Evolutionary conservation across 1,140 invertebrate species (phyloP).

Genomic region (Nymphalis io): DNA sequence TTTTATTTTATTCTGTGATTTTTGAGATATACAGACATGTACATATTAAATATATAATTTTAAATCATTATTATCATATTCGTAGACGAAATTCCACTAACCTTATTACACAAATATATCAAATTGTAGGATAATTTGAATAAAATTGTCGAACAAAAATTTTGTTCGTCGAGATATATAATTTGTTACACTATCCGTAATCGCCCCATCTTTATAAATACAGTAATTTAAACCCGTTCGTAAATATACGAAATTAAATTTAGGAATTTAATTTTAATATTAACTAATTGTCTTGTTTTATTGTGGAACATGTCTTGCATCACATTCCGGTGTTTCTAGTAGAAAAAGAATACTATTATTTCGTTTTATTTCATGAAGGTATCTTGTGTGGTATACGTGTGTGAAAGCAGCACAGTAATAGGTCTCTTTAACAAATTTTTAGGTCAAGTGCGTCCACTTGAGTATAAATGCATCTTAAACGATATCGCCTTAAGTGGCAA

Average conservation of each 20-base stretch:
- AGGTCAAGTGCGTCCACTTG: slow-evolving; percentile 51
- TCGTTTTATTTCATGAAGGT: neutral
- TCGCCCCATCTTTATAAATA: slow-evolving; percentile 37
- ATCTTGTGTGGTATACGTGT: neutral
- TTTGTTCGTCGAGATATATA: slow-evolving; percentile 42
- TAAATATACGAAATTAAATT: slow-evolving; percentile 25
- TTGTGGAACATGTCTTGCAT: no score
- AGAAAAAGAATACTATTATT: neutral
- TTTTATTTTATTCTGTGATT: no score
- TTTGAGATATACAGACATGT: no score
- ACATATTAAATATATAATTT: neutral
- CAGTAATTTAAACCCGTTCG: slow-evolving; percentile 35
- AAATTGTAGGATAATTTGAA: slow-evolving; percentile 45
- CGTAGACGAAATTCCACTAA: neutral
- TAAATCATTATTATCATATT: neutral
- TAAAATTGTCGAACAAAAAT: slow-evolving; percentile 47
- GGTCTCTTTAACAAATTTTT: slow-evolving; percentile 38
- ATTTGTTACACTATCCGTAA: slow-evolving; percentile 39
- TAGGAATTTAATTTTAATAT: slow-evolving; percentile 23
- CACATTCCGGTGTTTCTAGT: neutral
- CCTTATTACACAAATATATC: neutral
- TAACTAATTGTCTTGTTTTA: neutral
- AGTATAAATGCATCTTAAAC: slow-evolving; percentile 31
- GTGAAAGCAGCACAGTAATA: slow-evolving; percentile 34
- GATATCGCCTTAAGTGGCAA: slow-evolving; percentile 29